A percentile compares a stretch with the other conserved stretches of the same genome.
Conservation (phyloP, 2,113 vertebrate genomes). For the Rhegmatorhina hoffmannsi region DNA sequence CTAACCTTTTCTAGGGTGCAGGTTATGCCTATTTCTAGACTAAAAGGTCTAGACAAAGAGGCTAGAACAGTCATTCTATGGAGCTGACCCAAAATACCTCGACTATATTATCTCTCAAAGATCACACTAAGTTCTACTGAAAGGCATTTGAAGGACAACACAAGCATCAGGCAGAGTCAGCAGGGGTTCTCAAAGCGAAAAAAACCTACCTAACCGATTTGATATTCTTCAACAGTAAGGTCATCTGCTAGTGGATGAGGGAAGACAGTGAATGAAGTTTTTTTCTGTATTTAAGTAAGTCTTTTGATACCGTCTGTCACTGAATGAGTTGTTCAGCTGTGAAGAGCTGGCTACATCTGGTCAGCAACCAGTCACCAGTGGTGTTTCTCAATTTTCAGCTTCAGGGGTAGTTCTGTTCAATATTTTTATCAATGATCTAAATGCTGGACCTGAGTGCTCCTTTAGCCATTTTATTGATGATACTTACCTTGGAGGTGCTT, state of each 20-base stretch:
- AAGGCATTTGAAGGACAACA: background rate
- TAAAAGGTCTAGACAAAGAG: background rate
- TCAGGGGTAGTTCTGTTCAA: background rate
- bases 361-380: fast-evolving
- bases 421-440: background rate
- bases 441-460: background rate
- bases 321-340: fast-evolving
- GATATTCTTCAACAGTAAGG: fast-evolving
- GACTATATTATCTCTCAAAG: background rate
- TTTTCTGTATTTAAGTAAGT: background rate
- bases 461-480: background rate
- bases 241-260: background rate
- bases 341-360: background rate
- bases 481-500: background rate
- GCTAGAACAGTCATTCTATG: fast-evolving
- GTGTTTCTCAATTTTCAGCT: background rate
- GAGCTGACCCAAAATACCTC: background rate
- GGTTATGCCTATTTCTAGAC: background rate
- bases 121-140: background rate
- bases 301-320: background rate
- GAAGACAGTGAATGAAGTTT: background rate
- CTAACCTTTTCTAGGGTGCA: background rate
- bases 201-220: background rate
- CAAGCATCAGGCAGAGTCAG: background rate
- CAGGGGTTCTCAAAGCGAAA: background rate